phyloP scores from a whole-genome alignment of 2,888 invertebrate genomes.

The Epinotia brunnichana region DNA sequence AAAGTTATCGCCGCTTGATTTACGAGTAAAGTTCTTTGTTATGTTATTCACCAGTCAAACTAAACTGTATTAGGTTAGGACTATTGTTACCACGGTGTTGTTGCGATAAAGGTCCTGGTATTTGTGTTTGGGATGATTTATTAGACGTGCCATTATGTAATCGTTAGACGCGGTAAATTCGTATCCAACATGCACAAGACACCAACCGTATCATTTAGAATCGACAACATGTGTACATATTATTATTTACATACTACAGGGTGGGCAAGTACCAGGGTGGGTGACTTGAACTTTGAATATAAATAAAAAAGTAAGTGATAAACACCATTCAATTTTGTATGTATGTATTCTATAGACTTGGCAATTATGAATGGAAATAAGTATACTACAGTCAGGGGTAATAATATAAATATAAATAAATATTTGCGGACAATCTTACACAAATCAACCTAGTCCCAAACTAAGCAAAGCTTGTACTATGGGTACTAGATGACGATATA shows the following conservation, averaged over 20 bases:
- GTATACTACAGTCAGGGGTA: no score
- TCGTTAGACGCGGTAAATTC: slow-evolving; percentile 7
- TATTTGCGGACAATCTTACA: no score
- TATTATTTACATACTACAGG: slow-evolving; percentile 3
- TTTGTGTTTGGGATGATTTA: slow-evolving; percentile 24
- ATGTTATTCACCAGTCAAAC: slow-evolving; percentile 30
- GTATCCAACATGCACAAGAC: slow-evolving; percentile 20
- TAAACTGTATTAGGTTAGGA: slow-evolving; percentile 26
- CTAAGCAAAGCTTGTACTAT: no score
- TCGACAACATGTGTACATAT: background rate
- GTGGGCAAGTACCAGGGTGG: no score
- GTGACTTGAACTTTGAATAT: no score
- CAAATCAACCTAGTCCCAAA: no score
- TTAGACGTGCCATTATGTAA: slow-evolving; percentile 17
- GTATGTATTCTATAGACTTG: no score
- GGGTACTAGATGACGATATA: no score
- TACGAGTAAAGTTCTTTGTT: slow-evolving; percentile 35
- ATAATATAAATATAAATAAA: no score
- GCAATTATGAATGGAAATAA: no score
- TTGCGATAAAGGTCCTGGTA: slow-evolving; percentile 14
- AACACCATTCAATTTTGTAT: no score
- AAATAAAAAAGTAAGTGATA: no score
- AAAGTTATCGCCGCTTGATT: slow-evolving; percentile 33
- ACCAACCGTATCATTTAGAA: slow-evolving; percentile 18
- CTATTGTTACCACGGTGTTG: slow-evolving; percentile 6